phyloP scores from a whole-genome alignment of 2,797 vertebrate species.

The Simalia tracyae region DNA sequence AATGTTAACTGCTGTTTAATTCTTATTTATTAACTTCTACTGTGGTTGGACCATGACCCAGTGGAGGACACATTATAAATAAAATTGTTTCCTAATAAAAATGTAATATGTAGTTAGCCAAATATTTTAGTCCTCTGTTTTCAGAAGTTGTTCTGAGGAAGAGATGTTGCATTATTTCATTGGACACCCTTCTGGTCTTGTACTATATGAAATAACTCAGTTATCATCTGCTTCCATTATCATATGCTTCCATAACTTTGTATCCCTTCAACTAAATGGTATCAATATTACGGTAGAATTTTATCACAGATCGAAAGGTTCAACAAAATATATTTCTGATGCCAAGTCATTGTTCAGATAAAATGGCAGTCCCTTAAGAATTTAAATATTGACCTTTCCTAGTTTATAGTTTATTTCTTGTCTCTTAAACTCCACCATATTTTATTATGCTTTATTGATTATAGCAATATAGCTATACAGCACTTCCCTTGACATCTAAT shows the following conservation, averaged over 20 bases:
- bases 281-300: neutral
- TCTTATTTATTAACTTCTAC: neutral
- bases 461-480: neutral
- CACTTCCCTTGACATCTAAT: conserved; percentile 20
- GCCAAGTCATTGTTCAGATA: neutral
- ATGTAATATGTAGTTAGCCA: neutral
- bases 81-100: neutral
- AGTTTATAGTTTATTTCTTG: conserved; percentile 16
- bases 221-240: neutral
- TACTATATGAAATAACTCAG: neutral
- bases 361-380: neutral
- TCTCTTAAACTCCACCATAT: conserved; percentile 29
- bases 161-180: neutral
- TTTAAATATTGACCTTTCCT: neutral
- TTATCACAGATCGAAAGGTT: neutral
- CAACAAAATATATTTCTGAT: neutral
- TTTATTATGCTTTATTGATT: conserved; percentile 19
- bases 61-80: neutral
- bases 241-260: neutral
- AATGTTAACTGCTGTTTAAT: neutral
- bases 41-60: neutral
- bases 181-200: neutral
- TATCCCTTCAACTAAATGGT: neutral
- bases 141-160: neutral
- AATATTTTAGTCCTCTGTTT: neutral